Conservation (phyloP, 2,888 invertebrate species). For the Agonopterix subpropinquella region DNA sequence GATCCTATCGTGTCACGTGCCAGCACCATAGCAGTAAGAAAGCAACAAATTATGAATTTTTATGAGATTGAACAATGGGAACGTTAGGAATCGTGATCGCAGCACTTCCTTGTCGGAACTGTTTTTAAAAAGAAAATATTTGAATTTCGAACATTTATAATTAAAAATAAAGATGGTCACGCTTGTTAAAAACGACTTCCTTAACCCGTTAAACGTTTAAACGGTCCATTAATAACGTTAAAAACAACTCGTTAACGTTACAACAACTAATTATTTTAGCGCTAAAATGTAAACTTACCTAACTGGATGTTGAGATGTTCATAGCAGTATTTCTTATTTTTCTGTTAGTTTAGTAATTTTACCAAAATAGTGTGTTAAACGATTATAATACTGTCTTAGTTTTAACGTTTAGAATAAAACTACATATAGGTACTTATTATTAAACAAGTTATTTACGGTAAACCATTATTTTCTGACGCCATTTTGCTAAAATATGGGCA, state of each 20-base stretch:
- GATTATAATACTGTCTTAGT: too few species aligned
- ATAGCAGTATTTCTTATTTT: constrained; percentile 18
- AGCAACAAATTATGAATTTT: constrained; percentile 21
- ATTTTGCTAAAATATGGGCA: too few species aligned
- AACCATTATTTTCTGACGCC: too few species aligned
- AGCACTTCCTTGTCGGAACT: constrained; percentile 21
- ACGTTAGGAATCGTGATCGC: constrained; percentile 17
- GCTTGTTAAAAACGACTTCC: constrained; percentile 44
- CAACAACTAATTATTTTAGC: constrained; percentile 46
- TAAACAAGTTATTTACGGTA: too few species aligned
- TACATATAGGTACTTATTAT: too few species aligned
- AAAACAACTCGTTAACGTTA: constrained; percentile 42
- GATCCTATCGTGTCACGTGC: too few species aligned
- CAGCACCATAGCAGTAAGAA: not conserved
- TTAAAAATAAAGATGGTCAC: constrained; percentile 17
- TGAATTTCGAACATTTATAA: constrained; percentile 13
- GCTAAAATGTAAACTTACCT: constrained; percentile 40
- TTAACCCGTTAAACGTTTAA: constrained; percentile 41
- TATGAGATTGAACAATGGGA: constrained; percentile 26
- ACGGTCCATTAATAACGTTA: constrained; percentile 39
- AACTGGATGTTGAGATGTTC: constrained; percentile 30
- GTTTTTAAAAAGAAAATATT: constrained; percentile 4
- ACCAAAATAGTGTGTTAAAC: too few species aligned
- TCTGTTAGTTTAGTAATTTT: not conserved
- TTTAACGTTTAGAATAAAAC: too few species aligned